A percentile compares a stretch with the other conserved stretches of the same genome.
These are phyloP conservation scores for Hemiscyllium ocellatum DNA, from an alignment of 2,113 vertebrate species.

Conservation along the genomic window DNA sequence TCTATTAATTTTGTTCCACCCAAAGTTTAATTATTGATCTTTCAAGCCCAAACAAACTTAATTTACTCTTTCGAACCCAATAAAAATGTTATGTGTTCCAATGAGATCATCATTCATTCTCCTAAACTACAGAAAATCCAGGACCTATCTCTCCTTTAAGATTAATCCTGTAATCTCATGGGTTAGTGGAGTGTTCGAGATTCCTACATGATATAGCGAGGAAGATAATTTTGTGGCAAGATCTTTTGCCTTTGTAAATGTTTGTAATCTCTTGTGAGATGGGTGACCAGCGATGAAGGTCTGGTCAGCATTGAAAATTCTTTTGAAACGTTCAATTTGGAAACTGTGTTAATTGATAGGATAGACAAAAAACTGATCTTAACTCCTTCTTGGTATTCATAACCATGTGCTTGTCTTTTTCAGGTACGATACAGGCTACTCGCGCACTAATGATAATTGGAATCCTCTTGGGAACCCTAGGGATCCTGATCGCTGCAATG, in stretches of 20 bases:
- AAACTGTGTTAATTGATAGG: neutral
- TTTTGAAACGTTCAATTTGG: neutral
- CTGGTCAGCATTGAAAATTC: neutral
- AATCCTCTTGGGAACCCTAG: constrained; percentile 68
- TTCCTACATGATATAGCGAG: neutral
- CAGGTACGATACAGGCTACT: constrained; percentile 71
- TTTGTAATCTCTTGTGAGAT: neutral
- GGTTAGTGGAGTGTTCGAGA: neutral
- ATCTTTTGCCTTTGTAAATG: neutral
- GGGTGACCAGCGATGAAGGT: neutral
- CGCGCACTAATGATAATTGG: constrained; percentile 74
- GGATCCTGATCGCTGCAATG: constrained; percentile 56
- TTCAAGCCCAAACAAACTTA: too few species aligned
- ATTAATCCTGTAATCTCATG: neutral
- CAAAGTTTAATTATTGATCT: too few species aligned
- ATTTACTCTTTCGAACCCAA: too few species aligned
- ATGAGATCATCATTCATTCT: too few species aligned
- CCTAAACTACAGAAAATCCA: too few species aligned
- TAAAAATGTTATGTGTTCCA: too few species aligned
- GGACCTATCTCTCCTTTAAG: neutral
- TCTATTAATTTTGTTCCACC: too few species aligned
- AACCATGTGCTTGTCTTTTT: constrained; percentile 21
- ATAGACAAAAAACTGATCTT: neutral
- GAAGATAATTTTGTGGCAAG: neutral
- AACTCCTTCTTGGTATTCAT: neutral